These are phyloP conservation scores for Nephrotoma guestfalica DNA, from an alignment of 2,888 invertebrate species.

Conservation along the genomic window DNA sequence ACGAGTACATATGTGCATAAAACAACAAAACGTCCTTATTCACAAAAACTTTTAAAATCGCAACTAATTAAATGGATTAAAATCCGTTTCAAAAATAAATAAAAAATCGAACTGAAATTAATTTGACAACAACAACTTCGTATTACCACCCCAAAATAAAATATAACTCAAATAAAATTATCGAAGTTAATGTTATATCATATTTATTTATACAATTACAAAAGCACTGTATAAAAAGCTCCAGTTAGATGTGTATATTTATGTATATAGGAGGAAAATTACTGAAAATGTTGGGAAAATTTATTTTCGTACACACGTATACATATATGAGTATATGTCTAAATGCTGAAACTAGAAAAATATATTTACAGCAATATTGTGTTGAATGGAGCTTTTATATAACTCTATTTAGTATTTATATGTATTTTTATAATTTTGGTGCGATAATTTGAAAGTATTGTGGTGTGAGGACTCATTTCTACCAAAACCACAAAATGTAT, in stretches of 20 bases:
- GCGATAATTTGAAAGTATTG: not conserved
- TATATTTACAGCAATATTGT: not conserved
- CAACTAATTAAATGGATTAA: not conserved
- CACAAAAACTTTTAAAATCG: not conserved
- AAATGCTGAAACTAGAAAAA: not conserved
- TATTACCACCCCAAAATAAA: not conserved
- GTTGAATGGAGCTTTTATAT: not conserved
- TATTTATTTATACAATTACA: not conserved
- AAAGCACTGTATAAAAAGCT: not conserved
- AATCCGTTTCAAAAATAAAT: not conserved
- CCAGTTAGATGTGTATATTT: not conserved
- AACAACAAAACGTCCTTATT: not conserved
- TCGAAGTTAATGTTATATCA: not conserved
- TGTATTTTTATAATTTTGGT: not conserved
- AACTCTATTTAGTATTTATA: not conserved
- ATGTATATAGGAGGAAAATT: not conserved
- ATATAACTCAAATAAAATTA: not conserved
- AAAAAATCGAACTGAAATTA: not conserved
- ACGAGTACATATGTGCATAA: not conserved
- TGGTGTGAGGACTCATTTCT: not conserved
- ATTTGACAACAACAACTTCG: not conserved
- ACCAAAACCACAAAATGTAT: not conserved
- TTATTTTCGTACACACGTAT: not conserved
- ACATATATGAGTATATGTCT: not conserved
- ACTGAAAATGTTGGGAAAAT: not conserved